Percentiles rank a stretch among this genome's conserved stretches.
Evolutionary conservation across 2,888 invertebrate species (phyloP).

Genomic region (Pterobdella sp.): DNA sequence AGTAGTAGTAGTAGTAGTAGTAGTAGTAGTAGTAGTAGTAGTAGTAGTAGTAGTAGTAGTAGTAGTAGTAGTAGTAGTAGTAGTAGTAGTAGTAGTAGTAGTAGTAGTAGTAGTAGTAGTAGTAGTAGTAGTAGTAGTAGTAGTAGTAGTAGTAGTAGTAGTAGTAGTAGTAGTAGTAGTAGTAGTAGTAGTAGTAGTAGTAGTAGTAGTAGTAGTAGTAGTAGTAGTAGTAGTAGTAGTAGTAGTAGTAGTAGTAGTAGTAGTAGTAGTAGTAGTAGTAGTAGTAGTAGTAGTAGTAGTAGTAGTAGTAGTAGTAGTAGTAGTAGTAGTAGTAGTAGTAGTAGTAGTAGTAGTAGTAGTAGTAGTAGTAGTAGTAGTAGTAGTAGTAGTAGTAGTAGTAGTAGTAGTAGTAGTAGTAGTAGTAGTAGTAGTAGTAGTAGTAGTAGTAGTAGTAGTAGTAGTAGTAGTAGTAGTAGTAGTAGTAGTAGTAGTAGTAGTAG

Average conservation of each 20-base stretch:
- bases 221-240: conserved; percentile 17
- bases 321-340: conserved; percentile 9
- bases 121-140: conserved; percentile 31
- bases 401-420: conserved; percentile 31
- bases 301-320: conserved; percentile 21
- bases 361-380: conserved; percentile 30
- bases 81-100: too few species aligned
- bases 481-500: conserved; percentile 4
- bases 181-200: conserved; percentile 26
- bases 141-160: conserved; percentile 31
- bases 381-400: conserved; percentile 31
- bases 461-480: conserved; percentile 9
- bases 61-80: too few species aligned
- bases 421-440: conserved; percentile 25
- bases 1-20: conserved; percentile 9
- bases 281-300: conserved; percentile 12
- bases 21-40: conserved; percentile 26
- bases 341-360: conserved; percentile 13
- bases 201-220: conserved; percentile 30
- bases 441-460: conserved; percentile 13
- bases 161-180: conserved; percentile 30
- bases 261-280: conserved; percentile 7
- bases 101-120: too few species aligned
- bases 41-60: conserved; percentile 31
- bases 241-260: conserved; percentile 10